These are phyloP conservation scores for Oegoconia quadripuncta DNA, from an alignment of 2,888 invertebrate genomes.

Conservation along the genomic window DNA sequence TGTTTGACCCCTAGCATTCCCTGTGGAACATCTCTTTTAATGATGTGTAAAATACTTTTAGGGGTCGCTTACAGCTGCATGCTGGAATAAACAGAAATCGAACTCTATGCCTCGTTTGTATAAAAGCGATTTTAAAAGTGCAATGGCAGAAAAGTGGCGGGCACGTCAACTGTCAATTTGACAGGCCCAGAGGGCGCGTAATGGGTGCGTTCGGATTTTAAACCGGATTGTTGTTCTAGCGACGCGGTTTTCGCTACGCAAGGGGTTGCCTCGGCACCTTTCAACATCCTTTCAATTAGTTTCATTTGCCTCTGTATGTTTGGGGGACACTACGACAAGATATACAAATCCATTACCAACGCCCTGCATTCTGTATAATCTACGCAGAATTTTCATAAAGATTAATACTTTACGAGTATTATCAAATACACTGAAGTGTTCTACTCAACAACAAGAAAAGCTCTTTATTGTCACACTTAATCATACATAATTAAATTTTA, in stretches of 20 bases:
- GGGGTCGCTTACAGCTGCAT: constrained; percentile 26
- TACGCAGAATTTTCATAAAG: too few relatives aligned
- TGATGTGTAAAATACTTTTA: constrained; percentile 61
- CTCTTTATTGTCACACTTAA: too few relatives aligned
- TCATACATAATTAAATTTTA: too few relatives aligned
- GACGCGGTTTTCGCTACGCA: constrained; percentile 20
- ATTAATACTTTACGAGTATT: too few relatives aligned
- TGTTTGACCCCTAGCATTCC: constrained; percentile 49
- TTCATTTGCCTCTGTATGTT: constrained; percentile 11
- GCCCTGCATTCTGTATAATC: too few relatives aligned
- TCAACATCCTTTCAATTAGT: constrained; percentile 18
- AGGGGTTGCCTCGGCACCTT: constrained; percentile 15
- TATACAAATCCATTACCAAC: too few relatives aligned
- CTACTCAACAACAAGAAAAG: too few relatives aligned
- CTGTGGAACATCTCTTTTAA: constrained; percentile 45
- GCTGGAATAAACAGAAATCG: constrained; percentile 24
- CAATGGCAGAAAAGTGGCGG: constrained; percentile 28
- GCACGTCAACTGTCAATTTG: constrained; percentile 64
- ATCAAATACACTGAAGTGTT: too few relatives aligned
- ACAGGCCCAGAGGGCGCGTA: constrained; percentile 54
- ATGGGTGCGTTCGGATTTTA: constrained; percentile 56
- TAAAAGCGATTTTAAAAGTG: constrained; percentile 17
- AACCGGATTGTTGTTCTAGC: constrained; percentile 58
- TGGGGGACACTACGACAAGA: too few relatives aligned
- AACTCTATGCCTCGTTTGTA: constrained; percentile 18